Base-by-base conservation (phyloP, 1,140 invertebrate species). In the Drosophila saltans region DNA sequence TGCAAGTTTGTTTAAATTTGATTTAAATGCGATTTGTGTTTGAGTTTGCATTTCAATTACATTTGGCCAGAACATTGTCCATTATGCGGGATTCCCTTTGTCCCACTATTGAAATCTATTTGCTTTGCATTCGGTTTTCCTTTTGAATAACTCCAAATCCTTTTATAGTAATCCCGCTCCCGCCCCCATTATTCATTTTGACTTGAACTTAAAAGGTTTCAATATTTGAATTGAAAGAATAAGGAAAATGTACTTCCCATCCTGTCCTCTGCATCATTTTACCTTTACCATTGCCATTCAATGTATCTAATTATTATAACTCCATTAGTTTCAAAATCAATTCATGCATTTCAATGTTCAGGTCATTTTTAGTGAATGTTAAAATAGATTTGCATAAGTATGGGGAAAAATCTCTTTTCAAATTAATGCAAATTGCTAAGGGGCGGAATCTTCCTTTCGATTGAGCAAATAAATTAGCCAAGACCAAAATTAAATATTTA, bases 41-140 rank as follows among this genome's bases (percentile, higher is more conserved):
- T 41, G 10, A 59, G 67, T 43, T 70, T 33, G 74, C 55, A 69
- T 57, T 76, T 76, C 74, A 76, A 76, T 76, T 76, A 76, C 66
- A 76, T 48, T 76, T 69, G 40, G 39, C 76, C 76, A 75, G 67
- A 72, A 72, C 24, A 52, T 9, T 69, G 40, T 58, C 60, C 60
- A 77, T 76, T 77, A 77, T 70, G 60, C 43, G 24, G 57, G 39
- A 43, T 52, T 52, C 21, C 45, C 43, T 76, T 62, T 48, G 57
- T 30, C 36, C 9, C 5, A 59, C 64, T 61, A 33, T 60, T 11
- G 39, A 33, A 52, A 66, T 72, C 40, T 66, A 33, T 67, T 75
- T 70, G 26, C 72, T 55, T 52, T 52, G 45, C 45, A 39, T 39
- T 59, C 39, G 33, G 16, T 39, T 59, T 59, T 40, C 56, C 45